Evolutionary conservation across 2,888 invertebrate species (phyloP), one percentile per base, ranked within the genome.

Genomic region (Cephonodes hylas): DNA sequence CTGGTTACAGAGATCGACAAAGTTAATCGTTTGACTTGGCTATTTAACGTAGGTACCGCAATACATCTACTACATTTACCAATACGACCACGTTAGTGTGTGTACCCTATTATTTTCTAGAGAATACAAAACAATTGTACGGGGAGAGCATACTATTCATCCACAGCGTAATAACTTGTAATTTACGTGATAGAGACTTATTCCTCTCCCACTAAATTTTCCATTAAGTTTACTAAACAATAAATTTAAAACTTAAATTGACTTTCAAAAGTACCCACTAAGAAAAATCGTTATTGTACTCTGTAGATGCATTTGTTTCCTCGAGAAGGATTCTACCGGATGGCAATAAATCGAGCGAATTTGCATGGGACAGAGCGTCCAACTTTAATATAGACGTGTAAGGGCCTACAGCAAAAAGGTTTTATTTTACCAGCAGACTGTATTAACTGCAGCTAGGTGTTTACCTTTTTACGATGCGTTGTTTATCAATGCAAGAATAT

Each of bases 351-450:
- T 76, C 78, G 80, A 79, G 76, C 77, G 77, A 80, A 85, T 86
- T 86, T 85, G 85, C 86, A 86, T 86, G 76, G 78, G 80, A 83
- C 82, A 85, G 77, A 80, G 83, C 81, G 75, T 78, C 72, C 76
- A 76, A 75, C 77, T 85, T 81, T 80, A 85, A 85, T 86, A 85
- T 79, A 76, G 83, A 77, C 80, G 75, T 75, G 79, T 76, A 71
- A 71, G 72, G 74, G 58, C 66, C 65, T 64, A 64, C 25, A 48
- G 42, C 27, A 45, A 45, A 58, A 44, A 61, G 61, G 31, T 66
- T 66, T 62, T 61, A 63, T 61, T 61, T 44, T 25, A 38, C 18
- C 25, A 48, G 25, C 45, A 42, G 60, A 53, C 48, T 53, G 38
- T 34, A 23, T 60, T 60, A 27, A 42, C 48, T 68, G 65, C 66